Percentiles rank a stretch among this genome's conserved stretches.
Conservation (phyloP, 2,113 vertebrate species). For the Syngnathus floridae region DNA sequence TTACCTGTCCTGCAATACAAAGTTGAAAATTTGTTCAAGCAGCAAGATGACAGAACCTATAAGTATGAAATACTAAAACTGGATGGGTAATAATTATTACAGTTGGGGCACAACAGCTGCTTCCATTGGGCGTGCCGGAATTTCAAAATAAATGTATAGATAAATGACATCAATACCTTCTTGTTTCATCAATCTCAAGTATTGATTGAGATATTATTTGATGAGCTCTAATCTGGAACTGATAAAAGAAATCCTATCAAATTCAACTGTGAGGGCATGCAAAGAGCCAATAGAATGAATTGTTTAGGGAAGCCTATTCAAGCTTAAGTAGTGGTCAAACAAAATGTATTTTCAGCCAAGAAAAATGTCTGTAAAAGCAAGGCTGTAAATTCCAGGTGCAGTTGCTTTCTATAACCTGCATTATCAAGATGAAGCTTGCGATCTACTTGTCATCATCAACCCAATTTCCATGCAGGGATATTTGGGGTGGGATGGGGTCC, state of each 20-base stretch:
- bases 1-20: background rate
- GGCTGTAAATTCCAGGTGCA: conserved; percentile 25
- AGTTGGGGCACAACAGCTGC: conserved; percentile 16
- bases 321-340: conserved; percentile 12
- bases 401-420: conserved; percentile 5
- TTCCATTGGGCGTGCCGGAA: background rate
- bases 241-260: conserved; percentile 2
- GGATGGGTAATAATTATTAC: conserved; percentile 24
- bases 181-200: background rate
- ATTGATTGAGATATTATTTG: background rate
- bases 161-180: background rate
- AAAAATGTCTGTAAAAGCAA: conserved; percentile 37
- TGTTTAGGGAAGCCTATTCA: conserved; percentile 17
- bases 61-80: conserved; percentile 14
- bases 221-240: background rate
- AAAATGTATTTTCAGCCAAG: conserved; percentile 28
- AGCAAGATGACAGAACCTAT: conserved; percentile 10
- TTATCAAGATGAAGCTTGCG: conserved; percentile 24
- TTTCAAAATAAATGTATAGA: background rate
- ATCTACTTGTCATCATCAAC: conserved; percentile 20
- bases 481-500: background rate
- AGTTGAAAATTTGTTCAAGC: conserved; percentile 6
- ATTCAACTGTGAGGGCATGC: conserved; percentile 37
- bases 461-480: conserved; percentile 47
- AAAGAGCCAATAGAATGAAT: conserved; percentile 28